Evolutionary conservation across 2,113 vertebrate genomes (phyloP).

Genomic region (Blennius ocellaris): DNA sequence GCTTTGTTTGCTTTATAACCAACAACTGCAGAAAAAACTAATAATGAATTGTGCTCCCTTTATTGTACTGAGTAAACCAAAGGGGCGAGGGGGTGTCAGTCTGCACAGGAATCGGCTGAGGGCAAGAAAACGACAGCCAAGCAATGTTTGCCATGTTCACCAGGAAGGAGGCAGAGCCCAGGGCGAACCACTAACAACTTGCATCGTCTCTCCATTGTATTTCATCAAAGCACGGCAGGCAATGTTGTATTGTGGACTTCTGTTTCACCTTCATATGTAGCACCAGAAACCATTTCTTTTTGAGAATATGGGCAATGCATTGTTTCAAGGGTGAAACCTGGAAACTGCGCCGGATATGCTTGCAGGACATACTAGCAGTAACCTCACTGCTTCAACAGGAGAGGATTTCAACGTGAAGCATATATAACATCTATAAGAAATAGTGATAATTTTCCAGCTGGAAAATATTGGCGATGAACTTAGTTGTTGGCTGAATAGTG

Average conservation of each 20-base stretch:
- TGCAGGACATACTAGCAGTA: background rate
- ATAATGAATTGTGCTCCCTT: constrained; percentile 35
- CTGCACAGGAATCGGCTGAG: constrained; percentile 22
- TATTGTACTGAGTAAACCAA: constrained; percentile 37
- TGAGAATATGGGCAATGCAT: background rate
- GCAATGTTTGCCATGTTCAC: constrained; percentile 17
- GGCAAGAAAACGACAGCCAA: constrained; percentile 36
- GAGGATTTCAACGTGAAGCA: background rate
- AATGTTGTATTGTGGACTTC: background rate
- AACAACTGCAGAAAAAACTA: constrained; percentile 24
- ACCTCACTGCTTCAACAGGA: background rate
- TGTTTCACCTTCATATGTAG: constrained; percentile 14
- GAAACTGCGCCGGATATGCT: background rate
- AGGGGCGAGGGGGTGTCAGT: constrained; percentile 5
- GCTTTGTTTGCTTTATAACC: constrained; percentile 25
- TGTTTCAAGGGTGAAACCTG: background rate
- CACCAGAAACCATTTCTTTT: background rate
- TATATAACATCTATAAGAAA: background rate
- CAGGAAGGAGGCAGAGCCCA: constrained; percentile 14
- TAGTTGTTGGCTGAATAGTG: constrained; percentile 42
- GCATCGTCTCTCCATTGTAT: constrained; percentile 34
- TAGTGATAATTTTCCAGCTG: background rate
- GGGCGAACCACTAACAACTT: constrained; percentile 23
- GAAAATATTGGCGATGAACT: constrained; percentile 27
- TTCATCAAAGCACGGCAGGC: constrained; percentile 31